Base-by-base conservation (phyloP, 2,797 vertebrate species). In the Tarsius wallacei region DNA sequence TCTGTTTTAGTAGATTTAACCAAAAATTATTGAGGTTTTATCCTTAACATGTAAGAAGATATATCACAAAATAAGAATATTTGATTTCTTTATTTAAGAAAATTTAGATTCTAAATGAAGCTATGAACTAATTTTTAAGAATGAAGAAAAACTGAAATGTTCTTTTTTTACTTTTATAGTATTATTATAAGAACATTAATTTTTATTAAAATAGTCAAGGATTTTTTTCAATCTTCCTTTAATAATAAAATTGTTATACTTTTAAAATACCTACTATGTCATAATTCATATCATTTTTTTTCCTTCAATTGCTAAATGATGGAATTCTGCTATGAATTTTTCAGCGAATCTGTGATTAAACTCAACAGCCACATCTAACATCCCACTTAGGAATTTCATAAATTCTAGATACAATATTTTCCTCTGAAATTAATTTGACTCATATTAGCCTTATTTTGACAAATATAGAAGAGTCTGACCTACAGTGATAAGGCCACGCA, bases 361-460 rank as follows among this genome's bases (percentile, higher is more conserved):
- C 6, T 49, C 19, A 84, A 57, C 3, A 51, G 22, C 36, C 10
- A 84, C 31, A 78, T 82, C 17, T 16, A 57, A 11, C 3, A 70
- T 51, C 3, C 26, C 7, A 55, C 15, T 71, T 57, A 33, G n/a
- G 9, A 0, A 55, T 19, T 61, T 70, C 17, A 61, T 82, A 70
- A 85, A 86, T 59, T 66, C 55, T 2, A 78, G 66, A 76, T 47
- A 55, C 57, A 17, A 47, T 42, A 31, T 94, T 93, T 96, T 17
- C 47, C 7, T 49, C 47, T 74, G 21, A 83, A 80, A 87, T 80
- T 80, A 80, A 59, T 88, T 96, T 93, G 24, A 76, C 83, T 84
- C 81, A 64, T 7, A 57, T 71, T 78, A 82, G 74, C 12, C 13
- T n/a, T 36, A 1, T 28, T n/a, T 33, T 78, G 17, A 13, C 33